Evolutionary conservation across 2,888 invertebrate species (phyloP).

Genomic region (Drosophila picticornis): DNA sequence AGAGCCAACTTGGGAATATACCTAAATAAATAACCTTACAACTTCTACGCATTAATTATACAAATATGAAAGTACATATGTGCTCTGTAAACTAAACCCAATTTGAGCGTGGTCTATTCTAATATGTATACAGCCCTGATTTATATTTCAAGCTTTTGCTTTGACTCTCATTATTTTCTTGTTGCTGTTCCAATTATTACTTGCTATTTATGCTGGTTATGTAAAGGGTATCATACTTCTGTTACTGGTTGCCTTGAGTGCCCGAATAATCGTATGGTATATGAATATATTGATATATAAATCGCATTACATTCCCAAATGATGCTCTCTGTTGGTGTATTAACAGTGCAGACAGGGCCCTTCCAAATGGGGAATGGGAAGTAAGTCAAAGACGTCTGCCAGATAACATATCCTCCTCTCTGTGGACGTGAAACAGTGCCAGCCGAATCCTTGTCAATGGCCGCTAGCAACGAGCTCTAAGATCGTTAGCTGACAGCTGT

Average conservation of each 20-base stretch:
- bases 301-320: constrained; percentile 5
- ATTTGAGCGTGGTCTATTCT: not conserved
- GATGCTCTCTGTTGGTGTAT: constrained; percentile 12
- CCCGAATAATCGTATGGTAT: not conserved
- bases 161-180: not conserved
- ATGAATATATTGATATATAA: constrained; percentile 4
- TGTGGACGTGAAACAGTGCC: constrained; percentile 23
- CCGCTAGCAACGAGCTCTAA: constrained; percentile 42
- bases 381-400: constrained; percentile 37
- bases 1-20: constrained; percentile 23
- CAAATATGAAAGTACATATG: constrained; percentile 13
- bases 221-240: not conserved
- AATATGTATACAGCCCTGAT: not conserved
- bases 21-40: constrained; percentile 21
- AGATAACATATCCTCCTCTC: constrained; percentile 30
- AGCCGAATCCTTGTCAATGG: constrained; percentile 44
- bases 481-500: constrained; percentile 61
- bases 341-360: not conserved
- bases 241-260: not conserved
- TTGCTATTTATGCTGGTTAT: not conserved
- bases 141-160: not conserved
- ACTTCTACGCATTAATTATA: constrained; percentile 28
- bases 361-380: constrained; percentile 15
- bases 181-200: not conserved
- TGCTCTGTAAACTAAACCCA: not conserved